Base-by-base conservation (phyloP, 1,140 invertebrate species). In the Gonatopus flavifemur region DNA sequence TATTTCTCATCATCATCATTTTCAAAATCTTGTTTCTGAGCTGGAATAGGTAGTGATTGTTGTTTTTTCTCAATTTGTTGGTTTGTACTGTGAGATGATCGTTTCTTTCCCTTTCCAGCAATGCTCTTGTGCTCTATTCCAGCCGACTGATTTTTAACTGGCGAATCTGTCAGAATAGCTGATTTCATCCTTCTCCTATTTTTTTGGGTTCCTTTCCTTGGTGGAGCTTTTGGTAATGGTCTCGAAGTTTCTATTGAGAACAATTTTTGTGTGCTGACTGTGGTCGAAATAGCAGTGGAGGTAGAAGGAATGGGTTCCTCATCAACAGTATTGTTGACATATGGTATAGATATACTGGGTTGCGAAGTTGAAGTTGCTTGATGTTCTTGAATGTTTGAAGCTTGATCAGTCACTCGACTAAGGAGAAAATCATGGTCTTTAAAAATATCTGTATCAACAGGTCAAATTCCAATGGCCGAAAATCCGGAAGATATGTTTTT, bases 401-500 rank as follows among this genome's bases (percentile, higher is more conserved):
- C 65, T 36, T 64, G 42, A 64, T 78, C 72, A 28, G 69, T 77
- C 10, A 71, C 66, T 54, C 50, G 66, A 15, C 52, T 36, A 19
- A 66, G 51, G 18, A 60, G n/a, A 72, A 74, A 24, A 72, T n/a
- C n/a, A n/a, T n/a, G n/a, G n/a, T n/a, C n/a, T n/a, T n/a, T n/a
- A n/a, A n/a, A n/a, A n/a, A n/a, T 55, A 30, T 69, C 45, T 35
- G 33, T 22, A 51, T 73, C 66, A 18, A 68, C 57, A 20, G 67
- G 70, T 37, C 36, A 72, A 39, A 74, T 66, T 45, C 66, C 70
- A 16, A 68, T 47, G 8, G 32, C 33, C 35, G 43, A 24, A 54
- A 74, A 71, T 28, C 66, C 71, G 55, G 49, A 38, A 42, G 66
- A 59, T 58, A 81, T 78, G 52, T 81, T 81, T 12, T 41, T 30